These are phyloP conservation scores for Oscheius sp. DNA, from an alignment of 2,888 invertebrate genomes.

Conservation along the genomic window DNA sequence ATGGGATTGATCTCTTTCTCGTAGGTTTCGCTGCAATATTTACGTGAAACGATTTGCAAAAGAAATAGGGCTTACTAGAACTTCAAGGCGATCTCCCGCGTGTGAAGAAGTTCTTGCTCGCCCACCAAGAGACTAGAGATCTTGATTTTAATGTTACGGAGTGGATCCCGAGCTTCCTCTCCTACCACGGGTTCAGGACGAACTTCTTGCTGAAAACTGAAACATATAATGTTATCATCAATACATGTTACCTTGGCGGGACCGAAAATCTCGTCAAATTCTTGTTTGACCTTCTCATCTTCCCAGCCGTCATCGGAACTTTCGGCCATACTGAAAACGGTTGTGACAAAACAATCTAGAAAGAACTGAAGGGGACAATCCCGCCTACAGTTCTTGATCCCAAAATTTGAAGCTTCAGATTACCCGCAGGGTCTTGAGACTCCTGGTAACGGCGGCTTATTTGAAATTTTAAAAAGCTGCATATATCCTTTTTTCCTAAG, in stretches of 20 bases:
- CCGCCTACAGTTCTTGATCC: too few relatives aligned
- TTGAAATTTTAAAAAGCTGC: too few relatives aligned
- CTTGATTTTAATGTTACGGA: slow-evolving; percentile 13
- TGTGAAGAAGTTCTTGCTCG: neutral
- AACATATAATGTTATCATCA: neutral
- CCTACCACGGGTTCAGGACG: neutral
- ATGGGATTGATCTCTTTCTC: neutral
- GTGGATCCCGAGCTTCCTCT: slow-evolving; percentile 4
- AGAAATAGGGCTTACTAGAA: neutral
- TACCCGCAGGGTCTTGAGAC: too few relatives aligned
- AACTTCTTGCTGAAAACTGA: slow-evolving; percentile 21
- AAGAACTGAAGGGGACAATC: too few relatives aligned
- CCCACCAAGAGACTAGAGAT: neutral
- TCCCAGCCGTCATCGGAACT: too few relatives aligned
- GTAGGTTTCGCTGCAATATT: neutral
- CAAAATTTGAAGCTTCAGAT: too few relatives aligned
- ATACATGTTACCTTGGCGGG: neutral
- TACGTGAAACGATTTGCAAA: neutral
- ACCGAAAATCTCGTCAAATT: slow-evolving; percentile 18
- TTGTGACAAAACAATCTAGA: too few relatives aligned
- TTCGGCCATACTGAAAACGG: too few relatives aligned
- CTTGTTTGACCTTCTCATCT: too few relatives aligned
- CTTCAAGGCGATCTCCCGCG: neutral
- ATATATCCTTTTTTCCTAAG: too few relatives aligned
- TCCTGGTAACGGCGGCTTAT: too few relatives aligned